These are phyloP conservation scores for Patagioenas fasciata DNA, from an alignment of 2,113 vertebrate species.

Conservation along the genomic window DNA sequence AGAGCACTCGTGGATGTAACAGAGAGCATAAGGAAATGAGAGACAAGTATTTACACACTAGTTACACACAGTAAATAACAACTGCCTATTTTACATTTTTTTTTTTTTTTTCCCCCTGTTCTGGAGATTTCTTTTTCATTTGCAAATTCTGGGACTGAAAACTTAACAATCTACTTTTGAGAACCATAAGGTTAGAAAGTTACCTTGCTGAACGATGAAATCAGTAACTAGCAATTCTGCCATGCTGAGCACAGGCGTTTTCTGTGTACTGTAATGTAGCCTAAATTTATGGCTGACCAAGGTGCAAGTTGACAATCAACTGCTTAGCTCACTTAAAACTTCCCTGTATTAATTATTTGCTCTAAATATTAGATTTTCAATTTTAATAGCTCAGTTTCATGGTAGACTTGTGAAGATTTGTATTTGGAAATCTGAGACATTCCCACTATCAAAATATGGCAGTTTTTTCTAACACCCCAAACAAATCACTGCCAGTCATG, in stretches of 20 bases:
- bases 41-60: neutral
- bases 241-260: neutral
- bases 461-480: conserved; percentile 42
- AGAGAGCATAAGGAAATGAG: neutral
- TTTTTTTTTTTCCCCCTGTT: neutral
- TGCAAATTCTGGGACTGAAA: neutral
- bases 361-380: conserved; percentile 42
- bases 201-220: neutral
- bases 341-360: conserved; percentile 5
- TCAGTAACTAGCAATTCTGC: neutral
- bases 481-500: conserved; percentile 6
- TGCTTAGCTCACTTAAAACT: neutral
- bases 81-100: neutral
- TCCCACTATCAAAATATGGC: neutral
- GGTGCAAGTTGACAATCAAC: neutral
- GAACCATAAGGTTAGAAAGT: neutral
- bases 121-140: neutral
- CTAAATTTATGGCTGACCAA: neutral
- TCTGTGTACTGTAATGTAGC: neutral
- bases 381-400: conserved; percentile 4
- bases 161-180: neutral
- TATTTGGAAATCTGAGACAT: conserved; percentile 32
- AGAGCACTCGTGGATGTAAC: neutral
- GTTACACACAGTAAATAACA: neutral
- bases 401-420: conserved; percentile 7